Evolutionary conservation across 2,113 vertebrate species (phyloP), one percentile per base, ranked within the genome.

Genomic region (Tinamus guttatus): DNA sequence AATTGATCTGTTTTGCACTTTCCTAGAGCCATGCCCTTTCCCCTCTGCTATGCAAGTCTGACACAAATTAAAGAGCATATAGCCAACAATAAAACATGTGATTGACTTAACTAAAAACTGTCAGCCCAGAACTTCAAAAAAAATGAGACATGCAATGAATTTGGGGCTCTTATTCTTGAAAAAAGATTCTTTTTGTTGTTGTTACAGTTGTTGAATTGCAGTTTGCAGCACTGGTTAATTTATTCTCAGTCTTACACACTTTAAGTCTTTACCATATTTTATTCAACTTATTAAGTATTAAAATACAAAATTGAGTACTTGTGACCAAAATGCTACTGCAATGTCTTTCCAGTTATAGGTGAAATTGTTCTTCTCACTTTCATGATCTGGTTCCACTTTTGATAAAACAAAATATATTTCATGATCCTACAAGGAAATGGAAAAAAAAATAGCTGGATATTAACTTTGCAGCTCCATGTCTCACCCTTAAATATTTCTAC

Each of bases 21-120:
- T 83, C 25, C 25, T 69, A 60, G 28, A 69, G 7, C 24, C 49
- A 14, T 20, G 7, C 19, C 7, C 8, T 89, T 85, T 94, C 20
- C 15, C 11, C 2, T 52, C 30, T 68, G 10, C 4, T 40, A 4
- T 63, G 87, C 8, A 83, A 43, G 17, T 28, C 27, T 74, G 63
- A 30, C 10, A 52, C 16, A 76, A 71, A 5, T 21, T 71, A 43
- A 81, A 84, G 70, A 21, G 3, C 16, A 7, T 40, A 24, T 2
- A 3, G 20, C 6, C 25, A 81, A 59, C 3, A 41, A 21, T 81
- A 68, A 38, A 2, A 2, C 5, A 0, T 67, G 8, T n/a, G 13
- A 36, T 38, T 63, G 24, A 62, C 56, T 81, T 78, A 82, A 51
- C 5, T 82, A 25, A 22, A 73, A 82, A 10, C 6, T 68, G 8